phyloP scores from a whole-genome alignment of 2,888 invertebrate species.

The Eurois occulta region DNA sequence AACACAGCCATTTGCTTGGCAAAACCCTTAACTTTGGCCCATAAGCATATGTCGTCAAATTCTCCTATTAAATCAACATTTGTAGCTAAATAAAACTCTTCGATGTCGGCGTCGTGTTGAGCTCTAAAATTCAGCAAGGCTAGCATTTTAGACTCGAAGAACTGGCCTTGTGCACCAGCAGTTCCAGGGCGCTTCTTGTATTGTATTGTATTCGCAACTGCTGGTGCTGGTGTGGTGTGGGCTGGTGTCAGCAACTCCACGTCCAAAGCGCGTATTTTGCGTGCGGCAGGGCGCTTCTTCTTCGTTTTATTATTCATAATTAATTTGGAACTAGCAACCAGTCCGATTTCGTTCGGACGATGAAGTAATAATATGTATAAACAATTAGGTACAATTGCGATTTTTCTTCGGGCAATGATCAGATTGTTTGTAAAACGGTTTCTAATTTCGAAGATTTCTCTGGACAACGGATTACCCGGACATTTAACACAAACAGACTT shows the following conservation, averaged over 20 bases:
- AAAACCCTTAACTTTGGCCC: not conserved
- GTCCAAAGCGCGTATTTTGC: too few relatives aligned
- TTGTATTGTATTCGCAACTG: too few relatives aligned
- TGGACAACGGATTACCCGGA: not conserved
- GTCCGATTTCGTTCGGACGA: not conserved
- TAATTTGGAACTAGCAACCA: not conserved
- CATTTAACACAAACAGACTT: not conserved
- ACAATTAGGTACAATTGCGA: not conserved
- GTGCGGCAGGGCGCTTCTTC: not conserved
- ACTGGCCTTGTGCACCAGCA: not conserved
- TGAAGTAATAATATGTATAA: not conserved
- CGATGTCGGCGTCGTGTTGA: not conserved
- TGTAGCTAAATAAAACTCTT: conserved; percentile 1
- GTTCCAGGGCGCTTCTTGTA: conserved; percentile 1
- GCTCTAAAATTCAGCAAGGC: not conserved
- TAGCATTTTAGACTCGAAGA: not conserved
- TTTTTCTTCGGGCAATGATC: not conserved
- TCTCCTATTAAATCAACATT: conserved; percentile 10
- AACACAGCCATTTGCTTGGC: not conserved
- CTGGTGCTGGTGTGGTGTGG: too few relatives aligned
- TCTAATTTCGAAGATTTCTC: not conserved
- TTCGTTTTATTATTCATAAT: too few relatives aligned
- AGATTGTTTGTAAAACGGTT: not conserved
- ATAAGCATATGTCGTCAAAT: not conserved
- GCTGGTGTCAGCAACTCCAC: too few relatives aligned